Evolutionary conservation across 1,140 invertebrate species (phyloP).

Genomic region (Philopotamus ludificatus): DNA sequence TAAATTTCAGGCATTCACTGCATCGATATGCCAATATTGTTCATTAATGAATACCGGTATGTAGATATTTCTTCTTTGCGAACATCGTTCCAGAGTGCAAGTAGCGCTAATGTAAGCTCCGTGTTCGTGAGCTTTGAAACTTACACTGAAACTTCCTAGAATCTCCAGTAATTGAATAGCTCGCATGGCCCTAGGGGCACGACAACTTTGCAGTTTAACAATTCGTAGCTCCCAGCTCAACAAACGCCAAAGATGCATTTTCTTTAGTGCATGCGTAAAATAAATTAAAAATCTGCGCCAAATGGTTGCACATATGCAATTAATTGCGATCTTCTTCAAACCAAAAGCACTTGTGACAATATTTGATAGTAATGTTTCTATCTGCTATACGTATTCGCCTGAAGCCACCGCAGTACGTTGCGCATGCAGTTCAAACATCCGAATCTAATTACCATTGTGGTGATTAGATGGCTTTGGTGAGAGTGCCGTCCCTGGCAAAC

Average conservation of each 20-base stretch:
- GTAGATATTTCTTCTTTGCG: too few species aligned
- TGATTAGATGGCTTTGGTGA: constrained; percentile 22
- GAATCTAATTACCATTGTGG: constrained; percentile 28
- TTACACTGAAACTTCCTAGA: constrained; percentile 21
- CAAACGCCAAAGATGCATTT: neutral
- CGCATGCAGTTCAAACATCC: constrained; percentile 7
- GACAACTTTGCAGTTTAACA: constrained; percentile 17
- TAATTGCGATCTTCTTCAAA: neutral
- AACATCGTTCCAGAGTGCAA: too few species aligned
- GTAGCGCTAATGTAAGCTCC: constrained; percentile 23
- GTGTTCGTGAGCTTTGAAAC: constrained; percentile 23
- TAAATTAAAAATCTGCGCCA: too few species aligned
- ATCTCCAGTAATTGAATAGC: constrained; percentile 29
- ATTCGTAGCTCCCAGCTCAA: constrained; percentile 9
- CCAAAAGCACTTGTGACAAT: too few species aligned
- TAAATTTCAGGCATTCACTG: too few species aligned
- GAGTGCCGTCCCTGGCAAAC: neutral
- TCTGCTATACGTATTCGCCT: too few species aligned
- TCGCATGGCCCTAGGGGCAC: constrained; percentile 22
- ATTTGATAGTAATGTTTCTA: too few species aligned
- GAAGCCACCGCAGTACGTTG: too few species aligned
- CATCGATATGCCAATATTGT: too few species aligned
- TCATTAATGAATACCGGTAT: too few species aligned
- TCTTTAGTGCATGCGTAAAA: too few species aligned
- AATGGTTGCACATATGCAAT: too few species aligned